phyloP scores from a whole-genome alignment of 2,888 invertebrate genomes.

The Stenolophus ochropezus region DNA sequence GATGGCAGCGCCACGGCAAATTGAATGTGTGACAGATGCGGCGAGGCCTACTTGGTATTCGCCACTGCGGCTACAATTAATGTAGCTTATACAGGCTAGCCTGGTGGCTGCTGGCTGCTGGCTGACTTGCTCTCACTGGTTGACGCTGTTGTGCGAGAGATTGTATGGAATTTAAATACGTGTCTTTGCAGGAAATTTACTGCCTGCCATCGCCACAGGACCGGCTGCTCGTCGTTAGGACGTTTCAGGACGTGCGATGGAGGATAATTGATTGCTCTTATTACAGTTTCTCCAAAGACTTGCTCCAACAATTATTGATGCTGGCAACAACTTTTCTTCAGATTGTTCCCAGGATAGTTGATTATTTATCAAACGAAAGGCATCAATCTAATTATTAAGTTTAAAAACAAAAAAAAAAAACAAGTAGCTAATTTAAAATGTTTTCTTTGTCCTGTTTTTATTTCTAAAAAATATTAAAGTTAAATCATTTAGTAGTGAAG shows the following conservation, averaged over 20 bases:
- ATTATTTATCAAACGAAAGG: too few species aligned
- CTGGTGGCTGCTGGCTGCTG: too few species aligned
- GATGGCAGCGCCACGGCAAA: slow-evolving; percentile 36
- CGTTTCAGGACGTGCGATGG: not conserved
- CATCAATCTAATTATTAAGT: too few species aligned
- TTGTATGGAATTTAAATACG: slow-evolving; percentile 43
- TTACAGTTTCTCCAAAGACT: not conserved
- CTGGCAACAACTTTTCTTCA: not conserved
- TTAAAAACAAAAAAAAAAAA: too few species aligned
- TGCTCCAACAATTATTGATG: not conserved
- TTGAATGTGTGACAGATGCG: slow-evolving; percentile 54
- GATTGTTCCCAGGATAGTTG: too few species aligned
- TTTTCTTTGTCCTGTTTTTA: too few species aligned
- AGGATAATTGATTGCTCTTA: slow-evolving; percentile 32
- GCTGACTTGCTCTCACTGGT: slow-evolving; percentile 7
- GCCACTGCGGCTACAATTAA: slow-evolving; percentile 25
- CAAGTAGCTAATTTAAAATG: too few species aligned
- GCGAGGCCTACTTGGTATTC: slow-evolving; percentile 39
- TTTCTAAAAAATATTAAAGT: too few species aligned
- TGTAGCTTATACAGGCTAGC: slow-evolving; percentile 18
- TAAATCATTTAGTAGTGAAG: too few species aligned
- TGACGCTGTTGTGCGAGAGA: slow-evolving; percentile 10
- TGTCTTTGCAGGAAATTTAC: slow-evolving; percentile 37
- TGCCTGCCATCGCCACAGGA: slow-evolving; percentile 25
- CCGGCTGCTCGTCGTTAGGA: slow-evolving; percentile 11